phyloP scores from a whole-genome alignment of 1,140 invertebrate species.

The Panagrolaimus sp. region DNA sequence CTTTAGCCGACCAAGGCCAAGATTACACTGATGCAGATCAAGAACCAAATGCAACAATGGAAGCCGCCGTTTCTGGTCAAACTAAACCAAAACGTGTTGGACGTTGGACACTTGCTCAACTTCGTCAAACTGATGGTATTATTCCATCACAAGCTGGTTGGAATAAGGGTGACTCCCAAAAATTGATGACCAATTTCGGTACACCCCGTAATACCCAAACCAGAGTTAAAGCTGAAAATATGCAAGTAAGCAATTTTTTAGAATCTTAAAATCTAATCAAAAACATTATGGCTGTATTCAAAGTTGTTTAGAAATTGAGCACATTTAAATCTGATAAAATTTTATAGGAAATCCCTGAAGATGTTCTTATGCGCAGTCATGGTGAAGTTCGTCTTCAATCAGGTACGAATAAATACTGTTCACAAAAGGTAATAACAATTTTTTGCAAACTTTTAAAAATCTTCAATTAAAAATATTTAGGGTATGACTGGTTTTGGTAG shows the following conservation, averaged over 20 bases:
- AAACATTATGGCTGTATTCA: too few species aligned
- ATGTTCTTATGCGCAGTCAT: slow-evolving; percentile 45
- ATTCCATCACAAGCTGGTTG: slow-evolving; percentile 59
- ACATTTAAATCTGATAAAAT: too few species aligned
- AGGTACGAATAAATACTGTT: slow-evolving; percentile 45
- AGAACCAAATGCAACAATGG: slow-evolving; percentile 57
- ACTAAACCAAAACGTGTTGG: slow-evolving; percentile 54
- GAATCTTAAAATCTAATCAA: not conserved
- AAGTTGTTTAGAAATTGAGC: too few species aligned
- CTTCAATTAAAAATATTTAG: slow-evolving; percentile 26
- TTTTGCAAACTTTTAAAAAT: not conserved
- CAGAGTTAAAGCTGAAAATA: slow-evolving; percentile 55
- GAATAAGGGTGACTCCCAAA: slow-evolving; percentile 59
- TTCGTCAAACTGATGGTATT: slow-evolving; percentile 56
- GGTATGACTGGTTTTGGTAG: slow-evolving; percentile 55
- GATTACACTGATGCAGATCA: not conserved
- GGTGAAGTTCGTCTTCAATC: slow-evolving; percentile 58
- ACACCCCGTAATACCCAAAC: slow-evolving; percentile 57
- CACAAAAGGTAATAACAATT: not conserved
- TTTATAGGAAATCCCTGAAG: slow-evolving; percentile 54
- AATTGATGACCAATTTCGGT: slow-evolving; percentile 58
- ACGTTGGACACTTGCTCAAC: slow-evolving; percentile 55
- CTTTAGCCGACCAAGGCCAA: slow-evolving; percentile 31
- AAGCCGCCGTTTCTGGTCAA: slow-evolving; percentile 55
- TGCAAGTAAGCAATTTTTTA: slow-evolving; percentile 33